A percentile compares a stretch with the other conserved stretches of the same genome.
phyloP scores from a whole-genome alignment of 2,113 vertebrate species.

The Solea senegalensis region DNA sequence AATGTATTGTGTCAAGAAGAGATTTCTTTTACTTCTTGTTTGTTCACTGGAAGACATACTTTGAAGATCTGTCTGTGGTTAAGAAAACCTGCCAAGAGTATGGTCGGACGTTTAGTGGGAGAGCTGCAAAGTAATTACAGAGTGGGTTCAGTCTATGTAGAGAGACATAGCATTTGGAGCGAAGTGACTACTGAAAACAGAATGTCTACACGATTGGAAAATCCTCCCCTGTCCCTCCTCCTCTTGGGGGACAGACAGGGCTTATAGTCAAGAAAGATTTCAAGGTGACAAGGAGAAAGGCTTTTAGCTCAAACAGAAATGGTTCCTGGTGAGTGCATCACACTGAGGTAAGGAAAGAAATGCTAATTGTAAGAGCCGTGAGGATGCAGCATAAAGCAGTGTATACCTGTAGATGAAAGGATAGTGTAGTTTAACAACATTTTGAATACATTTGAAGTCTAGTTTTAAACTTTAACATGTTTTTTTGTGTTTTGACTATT shows the following conservation, averaged over 20 bases:
- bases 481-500: constrained; percentile 2
- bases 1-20: constrained; percentile 3
- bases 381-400: not conserved
- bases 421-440: not conserved
- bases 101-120: constrained; percentile 61
- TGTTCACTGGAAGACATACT: constrained; percentile 48
- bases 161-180: constrained; percentile 66
- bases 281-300: constrained; percentile 19
- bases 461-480: not conserved
- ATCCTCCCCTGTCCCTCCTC: constrained; percentile 69
- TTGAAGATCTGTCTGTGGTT: constrained; percentile 53
- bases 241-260: constrained; percentile 48
- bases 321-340: constrained; percentile 15
- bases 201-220: constrained; percentile 59
- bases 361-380: not conserved
- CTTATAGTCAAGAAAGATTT: constrained; percentile 53
- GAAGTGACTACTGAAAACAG: constrained; percentile 51
- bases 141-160: constrained; percentile 58
- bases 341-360: constrained; percentile 56
- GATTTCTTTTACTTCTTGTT: constrained; percentile 24
- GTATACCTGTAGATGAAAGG: not conserved
- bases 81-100: constrained; percentile 58
- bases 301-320: constrained; percentile 21
- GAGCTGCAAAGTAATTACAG: constrained; percentile 75
- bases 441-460: not conserved